Evolutionary conservation across 2,113 vertebrate genomes (phyloP), one percentile per base, ranked within the genome.

Genomic region (Herpetotheres cachinnans): DNA sequence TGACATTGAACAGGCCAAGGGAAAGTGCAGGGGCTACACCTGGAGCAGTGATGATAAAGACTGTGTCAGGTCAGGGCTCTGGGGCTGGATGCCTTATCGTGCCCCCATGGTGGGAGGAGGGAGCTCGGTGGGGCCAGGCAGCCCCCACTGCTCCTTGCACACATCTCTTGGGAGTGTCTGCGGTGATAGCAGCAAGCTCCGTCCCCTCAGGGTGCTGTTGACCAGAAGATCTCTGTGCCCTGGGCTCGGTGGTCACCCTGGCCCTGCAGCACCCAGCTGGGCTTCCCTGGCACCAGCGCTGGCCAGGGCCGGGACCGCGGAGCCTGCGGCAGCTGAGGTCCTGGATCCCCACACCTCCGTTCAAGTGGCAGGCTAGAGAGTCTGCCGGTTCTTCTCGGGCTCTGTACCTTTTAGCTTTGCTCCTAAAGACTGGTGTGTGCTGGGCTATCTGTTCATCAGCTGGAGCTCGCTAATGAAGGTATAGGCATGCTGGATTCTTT

Each of bases 281-380:
- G 12, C 19, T 65, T 18, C 30, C 32, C 46, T n/a, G n/a, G 30
- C 0, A 3, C 3, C 3, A 24, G 56, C 3, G 0, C 16, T 38
- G 40, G 50, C n/a, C 38, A n/a, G 38, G 44, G 30, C 46, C 54
- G 34, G 52, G 56, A 7, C 56, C 44, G 56, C 27, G 50, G 70
- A 63, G 78, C 62, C 55, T 27, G 19, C 2, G 2, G 29, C 36
- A 52, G 36, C 32, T 14, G 25, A 38, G 29, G 34, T 54, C 50
- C 30, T 58, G 63, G 21, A 47, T 61, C 8, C 20, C 70, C n/a
- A 46, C 42, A 73, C 47, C 55, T 56, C 30, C 49, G 1, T 38
- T 69, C 87, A 29, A 11, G n/a, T 18, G 55, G 19, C 72, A 74
- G 42, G 46, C 47, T 40, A 5, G 44, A 59, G 83, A 38, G 10